Evolutionary conservation across 2,113 vertebrate species (phyloP), one percentile per base, ranked within the genome.

Genomic region (Tenrec ecaudatus): DNA sequence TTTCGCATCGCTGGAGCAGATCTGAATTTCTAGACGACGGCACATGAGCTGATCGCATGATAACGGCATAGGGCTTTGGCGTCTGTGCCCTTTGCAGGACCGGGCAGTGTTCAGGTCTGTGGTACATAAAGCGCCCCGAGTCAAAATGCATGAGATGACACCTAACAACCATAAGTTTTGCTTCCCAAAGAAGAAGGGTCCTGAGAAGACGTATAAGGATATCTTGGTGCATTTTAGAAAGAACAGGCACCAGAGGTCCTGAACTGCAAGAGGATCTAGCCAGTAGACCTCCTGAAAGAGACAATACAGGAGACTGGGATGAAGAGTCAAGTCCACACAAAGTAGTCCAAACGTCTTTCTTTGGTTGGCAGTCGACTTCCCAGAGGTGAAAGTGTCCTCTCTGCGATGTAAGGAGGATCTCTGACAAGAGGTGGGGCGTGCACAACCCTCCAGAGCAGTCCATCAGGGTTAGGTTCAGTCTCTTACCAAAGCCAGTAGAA

Each of bases 131-230:
- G 12, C 11, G 47, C 47, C 47, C 47, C 12, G 47, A 53, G 47
- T 53, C 47, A 53, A 53, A 53, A 53, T 53, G 6, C 47, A 53
- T 53, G 6, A 53, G 47, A 10, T 53, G 47, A 10, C 47, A 53
- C 47, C 47, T 53, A 53, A 53, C 4, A 78, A 5, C 60, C 3
- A 22, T 23, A 22, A 43, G n/a, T 29, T 36, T 62, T 43, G 14
- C 3, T 11, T 53, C n/a, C 3, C 3, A 6, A 60, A 23, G 12
- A 33, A 10, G 77, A 64, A 75, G 43, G 58, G 40, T 33, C 33
- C 33, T 0, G 2, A 58, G 77, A 43, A 14, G n/a, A 14, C 6
- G 0, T 4, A 12, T 6, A 16, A 15, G 31, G 3, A 8, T 0
- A 3, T 12, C 11, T 29, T 36, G 2, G 3, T 27, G 62, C 0